A percentile compares a stretch with the other conserved stretches of the same genome.
These are phyloP conservation scores for Drosophila melanogaster DNA, from an alignment of 1,140 invertebrate genomes.

Conservation along the genomic window DNA sequence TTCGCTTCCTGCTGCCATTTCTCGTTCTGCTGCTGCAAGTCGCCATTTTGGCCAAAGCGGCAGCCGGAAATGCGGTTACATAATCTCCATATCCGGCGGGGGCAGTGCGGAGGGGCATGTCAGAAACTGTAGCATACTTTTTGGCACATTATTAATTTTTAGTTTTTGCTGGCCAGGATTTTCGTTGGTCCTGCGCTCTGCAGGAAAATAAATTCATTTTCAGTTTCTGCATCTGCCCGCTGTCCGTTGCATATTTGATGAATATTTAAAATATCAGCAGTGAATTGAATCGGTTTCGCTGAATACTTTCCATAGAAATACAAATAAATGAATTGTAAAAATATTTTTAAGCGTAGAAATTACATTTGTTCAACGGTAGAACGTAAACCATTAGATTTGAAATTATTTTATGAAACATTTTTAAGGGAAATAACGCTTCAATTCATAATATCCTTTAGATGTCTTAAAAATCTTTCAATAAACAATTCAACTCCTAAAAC, in stretches of 20 bases:
- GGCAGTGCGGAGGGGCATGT: constrained; percentile 7
- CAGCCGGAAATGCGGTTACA: constrained; percentile 76
- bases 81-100: constrained; percentile 61
- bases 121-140: constrained; percentile 65
- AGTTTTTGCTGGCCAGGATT: constrained; percentile 39
- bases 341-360: too few relatives aligned
- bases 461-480: not conserved
- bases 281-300: constrained; percentile 36
- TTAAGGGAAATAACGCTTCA: too few relatives aligned
- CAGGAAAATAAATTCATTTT: constrained; percentile 32
- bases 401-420: too few relatives aligned
- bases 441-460: not conserved
- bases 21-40: constrained; percentile 14
- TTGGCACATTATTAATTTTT: constrained; percentile 70
- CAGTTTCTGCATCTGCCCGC: constrained; percentile 24
- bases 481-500: not conserved
- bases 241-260: constrained; percentile 49
- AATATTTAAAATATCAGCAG: constrained; percentile 47
- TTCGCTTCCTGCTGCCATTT: constrained; percentile 37
- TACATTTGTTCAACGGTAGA: too few relatives aligned
- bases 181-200: constrained; percentile 2
- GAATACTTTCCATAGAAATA: constrained; percentile 11
- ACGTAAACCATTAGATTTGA: too few relatives aligned
- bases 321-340: not conserved
- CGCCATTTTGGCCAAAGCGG: constrained; percentile 44